Base-by-base conservation (phyloP, 2,888 invertebrate genomes). In the Craniophora ligustri region DNA sequence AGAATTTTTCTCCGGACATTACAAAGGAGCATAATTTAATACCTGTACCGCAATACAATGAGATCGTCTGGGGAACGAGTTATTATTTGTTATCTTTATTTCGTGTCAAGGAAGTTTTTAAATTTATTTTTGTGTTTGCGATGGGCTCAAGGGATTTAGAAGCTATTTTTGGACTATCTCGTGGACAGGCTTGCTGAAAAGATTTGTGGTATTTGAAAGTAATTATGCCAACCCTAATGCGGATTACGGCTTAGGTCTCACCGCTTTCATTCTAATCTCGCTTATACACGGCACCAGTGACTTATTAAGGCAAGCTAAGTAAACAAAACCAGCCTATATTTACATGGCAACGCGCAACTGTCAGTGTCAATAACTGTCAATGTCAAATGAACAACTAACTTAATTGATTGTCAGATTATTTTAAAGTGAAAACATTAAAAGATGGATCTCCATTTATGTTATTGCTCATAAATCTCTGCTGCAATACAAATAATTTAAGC, bases 1-100 rank as follows among this genome's bases (percentile, higher is more conserved):
- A 39, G 19, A 32, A 18, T 36, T 56, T 8, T 50, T 48, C 35
- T 67, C 47, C 35, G 48, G 32, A 53, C 15, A 19, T 13, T 28
- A 66, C 54, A 69, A 66, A 62, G 48, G 34, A 56, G 30, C 49
- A 30, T 46, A 49, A 56, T 67, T 67, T 50, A 57, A 67, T 67
- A 69, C 67, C 59, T 51, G 56, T 34, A 41, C 30, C 38, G 45
- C 36, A 26, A 54, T 36, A 66, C 62, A 70, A 63, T 58, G 47
- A 36, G 56, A 36, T 11, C 30, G 21, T 28, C 54, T 45, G 18
- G 6, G 23, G 34, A 42, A 31, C 34, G 44, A 23, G 28, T 39
- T 55, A 54, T 50, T 44, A 65, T 65, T 51, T 44, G 26, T 41
- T 48, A 39, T 53, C 36, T 49, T 16, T 28, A 19, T 45, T 47